Evolutionary conservation across 2,797 vertebrate genomes (phyloP), one percentile per base, ranked within the genome.

Genomic region (Novumbra hubbsi): DNA sequence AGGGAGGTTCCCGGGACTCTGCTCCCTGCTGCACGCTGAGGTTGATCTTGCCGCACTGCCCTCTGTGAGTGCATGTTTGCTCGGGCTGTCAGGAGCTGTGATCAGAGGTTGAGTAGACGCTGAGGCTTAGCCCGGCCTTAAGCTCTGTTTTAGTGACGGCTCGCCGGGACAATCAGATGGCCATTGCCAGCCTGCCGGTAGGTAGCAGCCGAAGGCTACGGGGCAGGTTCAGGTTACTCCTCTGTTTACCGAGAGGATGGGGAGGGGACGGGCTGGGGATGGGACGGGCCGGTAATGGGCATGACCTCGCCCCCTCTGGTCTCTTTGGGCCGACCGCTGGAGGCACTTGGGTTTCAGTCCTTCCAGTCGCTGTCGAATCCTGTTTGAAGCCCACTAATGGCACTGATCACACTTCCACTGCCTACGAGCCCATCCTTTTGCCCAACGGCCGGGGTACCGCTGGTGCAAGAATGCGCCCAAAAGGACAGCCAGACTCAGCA

Each of bases 301-400:
- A 11, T 60, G 52, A 21, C 21, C 55, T 24, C 12, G 55, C 55
- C 55, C 19, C 21, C 21, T 24, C 21, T 9, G 55, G 12, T 86
- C 85, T 88, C 81, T 84, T 83, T 86, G 85, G 87, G 82, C 85
- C 80, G 84, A 80, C 67, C 89, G 83, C 71, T 76, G 83, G 87
- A 91, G 86, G 88, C 83, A 89, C 88, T 89, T 82, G 86, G 90
- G 89, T 87, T 80, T 85, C 87, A 85, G 91, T 92, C 91, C 90
- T 89, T 88, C 85, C 82, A 60, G 77, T 87, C 86, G 77, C 80
- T 86, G 84, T 86, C 90, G 93, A 92, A 93, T 92, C 91, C 91
- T 87, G 89, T 92, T 92, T 92, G 90, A 91, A 90, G 90, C 89
- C 88, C 87, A 86, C 89, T 91, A 93, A 93, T 92, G 91, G 92